Evolutionary conservation across 2,113 vertebrate genomes (phyloP).

Genomic region (Peromyscus californicus): DNA sequence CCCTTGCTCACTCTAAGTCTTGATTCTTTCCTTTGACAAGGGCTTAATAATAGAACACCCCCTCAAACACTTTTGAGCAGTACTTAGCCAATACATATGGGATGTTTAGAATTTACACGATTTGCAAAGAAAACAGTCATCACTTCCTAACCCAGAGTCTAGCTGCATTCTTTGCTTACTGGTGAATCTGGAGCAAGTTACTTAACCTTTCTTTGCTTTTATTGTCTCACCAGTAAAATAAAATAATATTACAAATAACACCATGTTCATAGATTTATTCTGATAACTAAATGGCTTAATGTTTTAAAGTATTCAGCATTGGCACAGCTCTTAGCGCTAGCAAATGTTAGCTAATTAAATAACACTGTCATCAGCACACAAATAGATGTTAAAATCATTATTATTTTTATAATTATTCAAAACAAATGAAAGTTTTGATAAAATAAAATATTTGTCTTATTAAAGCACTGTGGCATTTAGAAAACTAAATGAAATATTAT

Average conservation of each 20-base stretch:
- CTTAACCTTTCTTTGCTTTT: not conserved
- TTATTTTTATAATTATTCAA: not conserved
- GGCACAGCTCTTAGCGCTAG: not conserved
- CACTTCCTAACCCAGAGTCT: not conserved
- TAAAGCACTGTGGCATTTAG: not conserved
- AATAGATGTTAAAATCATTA: not conserved
- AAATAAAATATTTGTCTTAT: not conserved
- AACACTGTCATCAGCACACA: not conserved
- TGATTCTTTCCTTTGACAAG: not conserved
- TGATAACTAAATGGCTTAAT: not conserved
- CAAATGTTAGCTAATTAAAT: not conserved
- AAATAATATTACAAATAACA: not conserved
- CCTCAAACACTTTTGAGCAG: not conserved
- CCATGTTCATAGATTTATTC: not conserved
- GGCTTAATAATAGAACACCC: not conserved
- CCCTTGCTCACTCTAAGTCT: not conserved
- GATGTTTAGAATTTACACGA: not conserved
- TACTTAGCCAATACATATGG: not conserved
- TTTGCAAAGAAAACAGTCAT: not conserved
- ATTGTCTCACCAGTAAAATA: not conserved
- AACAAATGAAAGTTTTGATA: not conserved
- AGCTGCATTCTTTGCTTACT: not conserved
- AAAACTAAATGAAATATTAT: conserved; percentile 16
- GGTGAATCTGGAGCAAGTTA: not conserved
- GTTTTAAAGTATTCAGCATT: not conserved